Conservation (phyloP, 2,888 invertebrate genomes). For the Tolmerus cingulatus region DNA sequence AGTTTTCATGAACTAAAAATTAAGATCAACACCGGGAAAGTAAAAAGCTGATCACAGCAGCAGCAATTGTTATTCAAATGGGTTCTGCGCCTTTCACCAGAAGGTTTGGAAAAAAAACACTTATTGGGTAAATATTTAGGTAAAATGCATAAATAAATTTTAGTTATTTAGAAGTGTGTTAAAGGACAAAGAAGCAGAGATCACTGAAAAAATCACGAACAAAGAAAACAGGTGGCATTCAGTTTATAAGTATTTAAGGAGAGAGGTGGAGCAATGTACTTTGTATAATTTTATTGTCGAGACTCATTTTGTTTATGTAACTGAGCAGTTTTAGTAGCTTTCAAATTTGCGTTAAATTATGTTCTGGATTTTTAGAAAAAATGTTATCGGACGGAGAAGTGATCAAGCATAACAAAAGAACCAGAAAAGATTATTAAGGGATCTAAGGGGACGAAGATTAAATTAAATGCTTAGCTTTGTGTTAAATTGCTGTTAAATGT, state of each 20-base stretch:
- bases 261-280: neutral
- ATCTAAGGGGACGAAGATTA: constrained; percentile 5
- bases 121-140: constrained; percentile 16
- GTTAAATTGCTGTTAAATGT: constrained; percentile 64
- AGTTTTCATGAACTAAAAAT: constrained; percentile 18
- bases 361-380: neutral
- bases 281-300: constrained; percentile 9
- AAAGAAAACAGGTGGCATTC: constrained; percentile 24
- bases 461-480: constrained; percentile 62
- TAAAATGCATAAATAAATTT: constrained; percentile 27
- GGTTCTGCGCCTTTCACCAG: neutral
- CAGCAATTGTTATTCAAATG: constrained; percentile 7
- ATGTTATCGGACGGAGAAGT: constrained; percentile 17
- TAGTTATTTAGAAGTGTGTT: constrained; percentile 40
- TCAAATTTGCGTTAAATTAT: neutral
- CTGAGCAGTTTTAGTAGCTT: neutral
- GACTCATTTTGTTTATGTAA: neutral
- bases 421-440: neutral
- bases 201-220: neutral
- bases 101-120: neutral
- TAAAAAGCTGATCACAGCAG: neutral
- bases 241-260: constrained; percentile 29
- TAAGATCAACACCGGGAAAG: neutral
- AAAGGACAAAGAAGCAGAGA: neutral
- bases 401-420: neutral